phyloP scores from a whole-genome alignment of 2,797 vertebrate species.

The Momotus momota region DNA sequence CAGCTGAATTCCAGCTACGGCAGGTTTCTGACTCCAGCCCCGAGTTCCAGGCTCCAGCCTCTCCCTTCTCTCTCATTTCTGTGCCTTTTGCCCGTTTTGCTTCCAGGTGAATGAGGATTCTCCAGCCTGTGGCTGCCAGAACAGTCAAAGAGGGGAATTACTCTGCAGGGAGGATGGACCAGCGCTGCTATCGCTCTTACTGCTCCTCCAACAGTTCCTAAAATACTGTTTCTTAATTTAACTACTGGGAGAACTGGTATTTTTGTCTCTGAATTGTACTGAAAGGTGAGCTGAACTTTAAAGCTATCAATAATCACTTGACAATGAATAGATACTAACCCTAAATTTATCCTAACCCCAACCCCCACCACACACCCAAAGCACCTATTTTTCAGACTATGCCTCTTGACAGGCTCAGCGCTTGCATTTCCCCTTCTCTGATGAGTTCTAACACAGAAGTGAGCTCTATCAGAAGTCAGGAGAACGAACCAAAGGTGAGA shows the following conservation, averaged over 20 bases:
- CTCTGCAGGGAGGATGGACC: not conserved
- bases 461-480: not conserved
- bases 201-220: not conserved
- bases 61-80: not conserved
- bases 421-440: not conserved
- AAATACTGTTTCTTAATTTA: not conserved
- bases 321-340: not conserved
- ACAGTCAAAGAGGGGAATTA: rapidly evolving
- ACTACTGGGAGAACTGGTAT: not conserved
- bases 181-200: rapidly evolving
- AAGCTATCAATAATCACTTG: not conserved
- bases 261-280: not conserved
- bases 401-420: not conserved
- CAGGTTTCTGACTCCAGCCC: not conserved
- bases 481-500: not conserved
- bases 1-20: rapidly evolving
- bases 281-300: not conserved
- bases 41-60: not conserved
- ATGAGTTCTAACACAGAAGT: not conserved
- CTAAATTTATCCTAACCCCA: no score
- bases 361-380: not conserved
- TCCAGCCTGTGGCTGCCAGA: not conserved
- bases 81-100: rapidly evolving
- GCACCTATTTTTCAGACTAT: not conserved
- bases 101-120: rapidly evolving